phyloP scores from a whole-genome alignment of 2,797 vertebrate genomes.

The Rhinogobio ventralis region DNA sequence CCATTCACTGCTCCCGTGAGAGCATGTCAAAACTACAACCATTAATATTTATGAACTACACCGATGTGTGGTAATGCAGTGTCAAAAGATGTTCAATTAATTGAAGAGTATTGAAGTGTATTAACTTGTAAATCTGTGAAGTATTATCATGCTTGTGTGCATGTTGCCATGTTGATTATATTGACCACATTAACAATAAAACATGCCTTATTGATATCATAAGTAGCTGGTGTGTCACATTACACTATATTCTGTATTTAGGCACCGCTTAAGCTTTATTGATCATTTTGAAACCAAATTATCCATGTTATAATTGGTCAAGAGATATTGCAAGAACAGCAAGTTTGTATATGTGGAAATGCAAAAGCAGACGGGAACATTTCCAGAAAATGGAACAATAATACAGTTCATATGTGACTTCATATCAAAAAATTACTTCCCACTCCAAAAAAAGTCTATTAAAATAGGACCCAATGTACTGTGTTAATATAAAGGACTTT shows the following conservation, averaged over 20 bases:
- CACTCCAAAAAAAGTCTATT: no score
- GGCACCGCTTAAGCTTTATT: background rate
- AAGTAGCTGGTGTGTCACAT: background rate
- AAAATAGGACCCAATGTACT: no score
- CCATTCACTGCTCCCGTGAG: slow-evolving; percentile 55
- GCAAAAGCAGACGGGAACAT: background rate
- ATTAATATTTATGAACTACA: slow-evolving; percentile 63
- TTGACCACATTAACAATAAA: background rate
- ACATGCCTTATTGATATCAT: background rate
- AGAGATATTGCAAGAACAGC: background rate
- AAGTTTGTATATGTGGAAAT: background rate
- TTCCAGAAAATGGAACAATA: background rate
- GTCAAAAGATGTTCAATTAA: slow-evolving; percentile 43
- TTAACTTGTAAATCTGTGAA: background rate
- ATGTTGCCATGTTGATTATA: background rate
- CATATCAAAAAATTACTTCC: no score
- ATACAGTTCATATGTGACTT: background rate
- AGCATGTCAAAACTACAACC: slow-evolving; percentile 39
- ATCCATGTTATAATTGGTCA: background rate
- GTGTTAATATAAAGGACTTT: no score
- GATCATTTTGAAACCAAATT: background rate
- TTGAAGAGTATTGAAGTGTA: background rate
- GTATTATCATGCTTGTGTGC: background rate
- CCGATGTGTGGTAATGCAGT: slow-evolving; percentile 47
- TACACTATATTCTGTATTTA: background rate